Conservation (phyloP, 2,113 vertebrate genomes). For the Chamaetylas fuelleborni region DNA sequence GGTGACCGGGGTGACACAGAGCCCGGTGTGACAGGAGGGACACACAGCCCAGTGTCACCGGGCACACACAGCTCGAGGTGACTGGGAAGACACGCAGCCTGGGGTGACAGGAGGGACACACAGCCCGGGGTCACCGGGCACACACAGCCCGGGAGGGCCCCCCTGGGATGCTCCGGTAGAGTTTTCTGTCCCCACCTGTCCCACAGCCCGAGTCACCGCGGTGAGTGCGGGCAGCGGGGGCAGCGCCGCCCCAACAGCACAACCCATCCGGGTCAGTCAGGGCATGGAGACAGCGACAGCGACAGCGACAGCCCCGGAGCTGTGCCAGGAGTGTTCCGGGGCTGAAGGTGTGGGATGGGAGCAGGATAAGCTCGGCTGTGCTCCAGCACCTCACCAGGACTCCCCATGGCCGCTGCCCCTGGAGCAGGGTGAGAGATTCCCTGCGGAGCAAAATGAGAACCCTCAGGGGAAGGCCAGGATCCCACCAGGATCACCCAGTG, state of each 20-base stretch:
- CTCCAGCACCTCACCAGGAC: rapidly evolving
- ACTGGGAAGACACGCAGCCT: too few species aligned
- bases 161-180: background rate
- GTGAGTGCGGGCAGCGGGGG: background rate
- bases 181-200: background rate
- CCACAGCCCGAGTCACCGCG: rapidly evolving
- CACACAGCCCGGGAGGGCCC: background rate
- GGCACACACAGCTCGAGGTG: background rate
- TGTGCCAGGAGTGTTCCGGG: background rate
- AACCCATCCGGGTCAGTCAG: rapidly evolving
- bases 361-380: background rate
- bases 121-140: background rate
- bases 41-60: too few species aligned
- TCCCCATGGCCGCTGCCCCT: rapidly evolving
- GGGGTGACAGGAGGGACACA: background rate
- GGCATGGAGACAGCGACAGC: background rate
- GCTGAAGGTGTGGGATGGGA: background rate
- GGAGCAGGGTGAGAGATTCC: background rate
- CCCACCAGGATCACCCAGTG: rapidly evolving
- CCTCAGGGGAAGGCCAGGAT: background rate
- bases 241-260: background rate
- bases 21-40: too few species aligned
- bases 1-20: too few species aligned
- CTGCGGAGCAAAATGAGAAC: too few species aligned
- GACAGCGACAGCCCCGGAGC: background rate